These are phyloP conservation scores for Bellardia pandia DNA, from an alignment of 2,888 invertebrate species.

Conservation along the genomic window DNA sequence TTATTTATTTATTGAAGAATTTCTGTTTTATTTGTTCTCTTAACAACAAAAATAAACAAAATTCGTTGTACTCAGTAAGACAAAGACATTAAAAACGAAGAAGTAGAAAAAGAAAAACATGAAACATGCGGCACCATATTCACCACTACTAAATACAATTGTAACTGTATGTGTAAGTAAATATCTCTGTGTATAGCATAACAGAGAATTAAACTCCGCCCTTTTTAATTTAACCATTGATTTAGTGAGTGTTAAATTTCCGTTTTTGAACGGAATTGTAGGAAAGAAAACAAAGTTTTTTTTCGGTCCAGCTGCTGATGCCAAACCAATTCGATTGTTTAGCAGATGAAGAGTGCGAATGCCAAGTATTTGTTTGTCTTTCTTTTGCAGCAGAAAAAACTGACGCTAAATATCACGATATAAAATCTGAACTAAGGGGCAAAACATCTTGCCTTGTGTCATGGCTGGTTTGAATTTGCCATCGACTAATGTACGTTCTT, in stretches of 20 bases:
- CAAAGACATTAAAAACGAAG: constrained; percentile 18
- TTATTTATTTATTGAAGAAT: neutral
- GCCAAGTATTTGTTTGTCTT: constrained; percentile 45
- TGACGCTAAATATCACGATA: neutral
- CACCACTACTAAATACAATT: constrained; percentile 36
- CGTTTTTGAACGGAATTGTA: constrained; percentile 31
- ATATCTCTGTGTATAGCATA: constrained; percentile 34
- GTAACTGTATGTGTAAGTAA: constrained; percentile 48
- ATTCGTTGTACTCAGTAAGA: neutral
- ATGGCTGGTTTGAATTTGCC: constrained; percentile 15
- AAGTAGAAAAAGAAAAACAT: neutral
- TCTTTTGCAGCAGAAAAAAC: constrained; percentile 17
- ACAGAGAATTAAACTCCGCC: constrained; percentile 79
- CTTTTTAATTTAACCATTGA: constrained; percentile 81
- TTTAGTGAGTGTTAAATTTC: constrained; percentile 81
- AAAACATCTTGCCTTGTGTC: constrained; percentile 33
- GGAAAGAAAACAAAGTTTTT: neutral
- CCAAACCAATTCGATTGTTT: neutral
- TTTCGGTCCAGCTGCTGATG: constrained; percentile 46
- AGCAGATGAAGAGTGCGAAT: constrained; percentile 33
- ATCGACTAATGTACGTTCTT: constrained; percentile 26
- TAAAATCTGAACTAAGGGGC: constrained; percentile 5
- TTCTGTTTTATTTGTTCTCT: constrained; percentile 11
- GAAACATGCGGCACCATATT: constrained; percentile 5
- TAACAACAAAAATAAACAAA: neutral